Evolutionary conservation across 2,888 invertebrate species (phyloP), one percentile per base, ranked within the genome.

Genomic region (Epirrhoe alternata): DNA sequence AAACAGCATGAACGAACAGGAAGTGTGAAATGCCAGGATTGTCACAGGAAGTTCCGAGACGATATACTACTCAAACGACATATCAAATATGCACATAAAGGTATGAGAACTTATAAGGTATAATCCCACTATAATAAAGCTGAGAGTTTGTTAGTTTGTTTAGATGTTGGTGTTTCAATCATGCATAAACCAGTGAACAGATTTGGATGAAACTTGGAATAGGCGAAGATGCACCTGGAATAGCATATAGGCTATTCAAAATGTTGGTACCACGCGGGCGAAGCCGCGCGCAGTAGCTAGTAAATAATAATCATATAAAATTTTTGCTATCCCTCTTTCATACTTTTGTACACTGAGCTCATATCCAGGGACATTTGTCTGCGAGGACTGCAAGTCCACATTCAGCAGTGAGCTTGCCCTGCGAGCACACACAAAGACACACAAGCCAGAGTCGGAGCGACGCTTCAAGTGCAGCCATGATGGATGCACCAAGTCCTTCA

Each of bases 41-140:
- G 94, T 69, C 76, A 82, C 6, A 78, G 84, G 49, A 84, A 79
- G 55, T 94, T 93, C 61, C 77, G 85, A n/a, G 92, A 93, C 76
- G 83, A 89, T 14, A 74, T 74, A 35, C 83, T 93, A 4, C 82
- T 94, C 0, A 83, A 88, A 64, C 80, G 92, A 8, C 94, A 94
- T 64, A 80, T 85, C 1, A 87, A 88, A 74, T 92, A 93, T 84
- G 88, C 92, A 52, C 94, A 94, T 73, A 88, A 86, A 82, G 93
- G 93, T 92, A 76, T 24, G 3, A 2, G 24, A 24, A 24, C 24
- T 24, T 24, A n/a, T n/a, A n/a, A n/a, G n/a, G n/a, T n/a, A n/a
- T n/a, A n/a, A n/a, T n/a, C n/a, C n/a, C n/a, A n/a, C n/a, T n/a
- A n/a, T n/a, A n/a, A n/a, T n/a, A n/a, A n/a, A n/a, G n/a, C n/a